Conservation (phyloP, 92 coral and sea anemone genomes). For the Pocillopora meandrina region DNA sequence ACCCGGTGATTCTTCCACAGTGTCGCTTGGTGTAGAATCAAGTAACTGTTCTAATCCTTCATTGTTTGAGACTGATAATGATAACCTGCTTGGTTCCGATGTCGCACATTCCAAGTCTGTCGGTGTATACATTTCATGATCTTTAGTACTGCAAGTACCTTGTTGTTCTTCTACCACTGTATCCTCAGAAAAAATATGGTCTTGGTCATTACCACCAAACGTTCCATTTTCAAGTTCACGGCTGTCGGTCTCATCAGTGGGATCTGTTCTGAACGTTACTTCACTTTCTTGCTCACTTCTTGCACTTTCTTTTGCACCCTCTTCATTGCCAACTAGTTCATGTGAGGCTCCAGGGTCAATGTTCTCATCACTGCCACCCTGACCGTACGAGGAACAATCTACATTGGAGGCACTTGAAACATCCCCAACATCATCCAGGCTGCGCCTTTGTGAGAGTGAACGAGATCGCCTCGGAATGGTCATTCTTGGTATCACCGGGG, state of each 20-base stretch:
- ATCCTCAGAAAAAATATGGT: not conserved
- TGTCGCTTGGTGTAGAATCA: too few relatives aligned
- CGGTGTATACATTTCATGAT: too few relatives aligned
- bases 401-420: not conserved
- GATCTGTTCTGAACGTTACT: not conserved
- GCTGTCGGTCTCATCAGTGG: not conserved
- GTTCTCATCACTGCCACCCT: not conserved
- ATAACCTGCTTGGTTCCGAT: too few relatives aligned
- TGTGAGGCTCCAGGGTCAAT: not conserved
- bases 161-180: not conserved
- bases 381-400: not conserved
- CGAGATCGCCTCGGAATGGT: constrained; percentile 4
- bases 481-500: constrained; percentile 28
- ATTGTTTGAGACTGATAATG: too few relatives aligned
- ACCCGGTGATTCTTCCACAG: too few relatives aligned
- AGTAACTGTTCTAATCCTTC: too few relatives aligned
- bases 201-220: not conserved
- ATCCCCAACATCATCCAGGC: not conserved
- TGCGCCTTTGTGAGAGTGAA: not conserved
- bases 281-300: not conserved
- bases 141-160: too few relatives aligned
- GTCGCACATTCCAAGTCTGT: too few relatives aligned
- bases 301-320: not conserved
- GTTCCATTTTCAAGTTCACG: not conserved
- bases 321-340: not conserved